phyloP scores from a whole-genome alignment of 2,113 vertebrate species.

The Dicerorhinus sumatrensis region DNA sequence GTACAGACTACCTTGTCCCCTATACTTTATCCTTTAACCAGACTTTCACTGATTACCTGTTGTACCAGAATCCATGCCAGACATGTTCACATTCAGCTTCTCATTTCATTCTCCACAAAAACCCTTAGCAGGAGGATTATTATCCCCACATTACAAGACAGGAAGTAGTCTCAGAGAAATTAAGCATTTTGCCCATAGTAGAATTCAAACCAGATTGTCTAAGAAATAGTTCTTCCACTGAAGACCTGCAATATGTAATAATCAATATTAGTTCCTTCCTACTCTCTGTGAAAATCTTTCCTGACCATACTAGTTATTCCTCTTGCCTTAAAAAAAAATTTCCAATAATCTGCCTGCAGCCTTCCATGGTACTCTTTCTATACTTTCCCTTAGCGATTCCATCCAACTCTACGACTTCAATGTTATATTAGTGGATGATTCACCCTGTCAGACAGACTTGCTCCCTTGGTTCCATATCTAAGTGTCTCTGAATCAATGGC shows the following conservation, averaged over 20 bases:
- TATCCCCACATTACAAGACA: background rate
- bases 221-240: background rate
- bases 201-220: background rate
- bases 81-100: background rate
- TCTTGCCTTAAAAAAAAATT: background rate
- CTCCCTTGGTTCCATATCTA: background rate
- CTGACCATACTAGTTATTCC: background rate
- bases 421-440: conserved; percentile 11
- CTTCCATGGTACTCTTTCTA: background rate
- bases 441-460: background rate
- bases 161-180: background rate
- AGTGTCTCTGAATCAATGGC: background rate
- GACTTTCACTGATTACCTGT: background rate
- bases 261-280: background rate
- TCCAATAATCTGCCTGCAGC: background rate
- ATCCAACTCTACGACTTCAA: background rate
- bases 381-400: background rate
- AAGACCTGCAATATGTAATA: background rate
- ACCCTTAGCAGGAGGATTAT: background rate
- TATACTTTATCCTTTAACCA: background rate
- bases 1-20: background rate
- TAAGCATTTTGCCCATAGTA: background rate
- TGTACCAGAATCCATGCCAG: background rate
- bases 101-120: conserved; percentile 9
- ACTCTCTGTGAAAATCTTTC: background rate